Conservation (phyloP, 2,888 invertebrate genomes). For the Rhingia rostrata region DNA sequence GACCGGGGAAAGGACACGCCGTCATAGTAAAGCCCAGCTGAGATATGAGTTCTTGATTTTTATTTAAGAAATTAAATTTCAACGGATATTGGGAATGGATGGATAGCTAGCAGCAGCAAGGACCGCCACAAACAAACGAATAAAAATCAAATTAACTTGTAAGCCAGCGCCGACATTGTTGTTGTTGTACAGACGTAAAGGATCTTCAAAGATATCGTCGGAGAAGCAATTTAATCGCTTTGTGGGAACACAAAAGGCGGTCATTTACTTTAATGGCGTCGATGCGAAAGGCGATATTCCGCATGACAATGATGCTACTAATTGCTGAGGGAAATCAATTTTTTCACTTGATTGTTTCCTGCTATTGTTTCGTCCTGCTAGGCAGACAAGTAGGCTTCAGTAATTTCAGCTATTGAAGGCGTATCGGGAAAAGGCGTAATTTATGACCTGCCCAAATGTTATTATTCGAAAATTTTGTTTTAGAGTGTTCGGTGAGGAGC, state of each 20-base stretch:
- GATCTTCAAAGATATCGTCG: conserved; percentile 51
- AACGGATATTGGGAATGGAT: conserved; percentile 39
- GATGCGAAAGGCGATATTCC: conserved; percentile 63
- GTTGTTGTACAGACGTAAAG: conserved; percentile 10
- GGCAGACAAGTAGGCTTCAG: background rate
- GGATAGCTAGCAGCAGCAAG: conserved; percentile 30
- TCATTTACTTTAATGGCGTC: conserved; percentile 71
- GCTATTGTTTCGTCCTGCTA: background rate
- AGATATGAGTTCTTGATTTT: conserved; percentile 55
- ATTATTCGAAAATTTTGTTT: conserved; percentile 36
- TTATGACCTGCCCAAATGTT: conserved; percentile 30
- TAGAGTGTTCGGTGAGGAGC: background rate
- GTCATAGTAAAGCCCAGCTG: conserved; percentile 56
- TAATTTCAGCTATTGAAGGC: background rate
- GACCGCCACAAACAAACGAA: conserved; percentile 62
- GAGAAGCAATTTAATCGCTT: conserved; percentile 63
- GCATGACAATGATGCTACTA: conserved; percentile 69
- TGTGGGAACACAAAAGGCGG: conserved; percentile 63
- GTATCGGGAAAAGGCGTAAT: conserved; percentile 8
- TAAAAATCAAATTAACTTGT: conserved; percentile 74
- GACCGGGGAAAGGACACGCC: conserved; percentile 33
- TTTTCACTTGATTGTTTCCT: conserved; percentile 22
- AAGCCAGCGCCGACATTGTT: conserved; percentile 22
- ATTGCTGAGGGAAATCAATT: conserved; percentile 57
- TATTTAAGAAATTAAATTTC: conserved; percentile 73